Percentiles rank a stretch among this genome's conserved stretches.
These are phyloP conservation scores for Muntiacus reevesi DNA, from an alignment of 2,113 vertebrate genomes.

Conservation along the genomic window DNA sequence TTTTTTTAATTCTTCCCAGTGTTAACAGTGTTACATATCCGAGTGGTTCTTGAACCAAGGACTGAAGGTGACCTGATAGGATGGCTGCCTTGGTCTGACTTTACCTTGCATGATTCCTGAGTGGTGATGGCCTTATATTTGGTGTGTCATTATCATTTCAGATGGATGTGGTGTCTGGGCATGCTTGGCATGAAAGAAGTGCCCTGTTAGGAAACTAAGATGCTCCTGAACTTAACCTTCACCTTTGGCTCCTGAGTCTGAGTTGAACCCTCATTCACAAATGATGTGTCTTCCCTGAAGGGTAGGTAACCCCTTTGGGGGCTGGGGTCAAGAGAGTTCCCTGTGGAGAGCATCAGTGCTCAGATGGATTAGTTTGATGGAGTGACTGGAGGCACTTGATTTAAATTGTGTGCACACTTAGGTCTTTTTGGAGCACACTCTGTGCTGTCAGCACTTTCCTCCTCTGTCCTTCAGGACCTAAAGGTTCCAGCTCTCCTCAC, in stretches of 20 bases:
- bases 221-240: not conserved
- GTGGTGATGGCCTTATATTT: not conserved
- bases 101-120: not conserved
- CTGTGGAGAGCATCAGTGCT: accelerated
- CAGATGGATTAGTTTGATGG: not conserved
- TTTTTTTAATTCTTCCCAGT: not conserved
- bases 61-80: not conserved
- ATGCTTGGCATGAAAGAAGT: not conserved
- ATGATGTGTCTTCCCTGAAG: not conserved
- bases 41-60: not conserved
- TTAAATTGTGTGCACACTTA: not conserved
- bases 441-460: not conserved
- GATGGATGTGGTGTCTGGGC: not conserved
- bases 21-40: not conserved
- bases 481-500: not conserved
- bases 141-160: not conserved
- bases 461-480: not conserved
- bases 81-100: not conserved
- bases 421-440: not conserved
- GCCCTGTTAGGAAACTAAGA: not conserved
- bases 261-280: not conserved
- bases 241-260: not conserved
- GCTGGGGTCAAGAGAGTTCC: not conserved
- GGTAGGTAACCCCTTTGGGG: not conserved
- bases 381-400: not conserved